Base-by-base conservation (phyloP, 2,888 invertebrate species). In the Alloplasta piceator region DNA sequence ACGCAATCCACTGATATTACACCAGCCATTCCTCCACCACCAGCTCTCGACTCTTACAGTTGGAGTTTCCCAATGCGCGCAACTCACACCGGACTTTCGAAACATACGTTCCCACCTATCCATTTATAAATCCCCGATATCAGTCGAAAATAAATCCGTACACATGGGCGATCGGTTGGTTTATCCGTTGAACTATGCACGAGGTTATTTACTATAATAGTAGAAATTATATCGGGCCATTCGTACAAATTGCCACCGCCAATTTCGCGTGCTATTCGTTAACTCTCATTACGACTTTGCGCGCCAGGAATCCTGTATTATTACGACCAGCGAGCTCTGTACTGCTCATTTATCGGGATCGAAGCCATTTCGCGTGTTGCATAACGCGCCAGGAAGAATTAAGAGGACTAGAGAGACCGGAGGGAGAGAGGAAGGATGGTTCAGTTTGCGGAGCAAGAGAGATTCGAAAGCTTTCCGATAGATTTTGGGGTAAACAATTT, bases 191-290 rank as follows among this genome's bases (percentile, higher is more conserved):
- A 56, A 55, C 46, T 80, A 80, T 63, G 48, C 36, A 26, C 50
- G 48, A 4, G 14, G 46, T 56, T 16, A 46, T 46, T 72, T 61
- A 56, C 76, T 71, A 39, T 72, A 76, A 80, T 67, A 76, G 71
- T 52, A 36, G 50, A 72, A 80, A 76, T 80, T 67, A 67, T 71
- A 67, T 67, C 43, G 43, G 52, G n/a, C 71, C 71, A 61, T 76
- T 48, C 60, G 61, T 70, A 63, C 60, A 61, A 67, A 80, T 80
- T 75, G 71, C 61, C 55, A 72, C 60, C 38, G 71, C 52, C 67
- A 56, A 80, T 80, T 80, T 26, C 67, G n/a, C 10, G 41, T 5
- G 60, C 48, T 52, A 80, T 80, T 80, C 55, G 75, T 80, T 80
- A 61, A 66, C 60, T 71, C 60, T 67, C 71, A 72, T 72, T 80